A percentile compares a stretch with the other conserved stretches of the same genome.
phyloP scores from a whole-genome alignment of 1,140 invertebrate genomes.

The Cryptotermes secundus region DNA sequence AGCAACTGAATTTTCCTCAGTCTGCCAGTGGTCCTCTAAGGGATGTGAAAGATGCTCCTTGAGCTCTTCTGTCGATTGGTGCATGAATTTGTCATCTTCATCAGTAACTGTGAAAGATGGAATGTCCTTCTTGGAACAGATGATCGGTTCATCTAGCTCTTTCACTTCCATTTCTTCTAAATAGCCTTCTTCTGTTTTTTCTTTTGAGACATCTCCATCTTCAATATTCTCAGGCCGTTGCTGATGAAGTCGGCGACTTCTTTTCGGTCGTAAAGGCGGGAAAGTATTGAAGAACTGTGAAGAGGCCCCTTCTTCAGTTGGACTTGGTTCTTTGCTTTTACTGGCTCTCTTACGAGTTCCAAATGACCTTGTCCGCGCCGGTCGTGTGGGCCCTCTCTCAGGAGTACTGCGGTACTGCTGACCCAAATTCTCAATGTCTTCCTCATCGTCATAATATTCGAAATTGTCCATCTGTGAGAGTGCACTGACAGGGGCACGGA shows the following conservation, averaged over 20 bases:
- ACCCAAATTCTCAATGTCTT: conserved; percentile 41
- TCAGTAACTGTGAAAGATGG: conserved; percentile 36
- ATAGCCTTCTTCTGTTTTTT: conserved; percentile 52
- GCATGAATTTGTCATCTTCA: conserved; percentile 46
- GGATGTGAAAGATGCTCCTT: background rate
- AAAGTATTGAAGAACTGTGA: conserved; percentile 43
- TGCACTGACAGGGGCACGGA: conserved; percentile 64
- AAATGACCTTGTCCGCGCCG: conserved; percentile 41
- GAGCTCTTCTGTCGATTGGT: background rate
- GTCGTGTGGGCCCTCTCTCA: conserved; percentile 38
- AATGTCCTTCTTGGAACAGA: background rate
- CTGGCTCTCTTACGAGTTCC: conserved; percentile 42
- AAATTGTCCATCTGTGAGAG: conserved; percentile 57
- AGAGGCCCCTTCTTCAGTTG: conserved; percentile 36
- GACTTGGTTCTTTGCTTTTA: conserved; percentile 38
- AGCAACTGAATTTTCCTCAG: background rate
- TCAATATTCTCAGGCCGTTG: background rate
- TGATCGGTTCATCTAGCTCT: conserved; percentile 50
- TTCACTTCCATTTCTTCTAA: conserved; percentile 48
- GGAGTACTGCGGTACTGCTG: conserved; percentile 37
- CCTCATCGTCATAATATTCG: conserved; percentile 43
- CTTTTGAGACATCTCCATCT: background rate
- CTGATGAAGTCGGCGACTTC: background rate
- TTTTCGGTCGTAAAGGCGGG: conserved; percentile 47
- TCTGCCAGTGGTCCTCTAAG: conserved; percentile 11